Percentiles rank a stretch among this genome's conserved stretches.
These are phyloP conservation scores for Selenia dentaria DNA, from an alignment of 2,888 invertebrate genomes.

Conservation along the genomic window DNA sequence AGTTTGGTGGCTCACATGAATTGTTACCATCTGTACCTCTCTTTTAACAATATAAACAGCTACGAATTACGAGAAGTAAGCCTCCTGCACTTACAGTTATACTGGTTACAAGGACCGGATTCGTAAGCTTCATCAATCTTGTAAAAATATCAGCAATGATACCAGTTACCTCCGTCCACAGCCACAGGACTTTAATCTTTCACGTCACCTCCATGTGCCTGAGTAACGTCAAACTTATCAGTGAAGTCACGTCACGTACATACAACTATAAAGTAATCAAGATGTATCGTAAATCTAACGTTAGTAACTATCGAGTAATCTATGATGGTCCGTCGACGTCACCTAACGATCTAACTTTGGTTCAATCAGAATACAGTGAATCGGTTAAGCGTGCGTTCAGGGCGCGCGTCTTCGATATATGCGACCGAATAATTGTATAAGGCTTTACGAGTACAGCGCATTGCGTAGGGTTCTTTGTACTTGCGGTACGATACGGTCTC, in stretches of 20 bases:
- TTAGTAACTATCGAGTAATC: background rate
- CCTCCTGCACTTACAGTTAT: background rate
- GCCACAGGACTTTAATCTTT: too few relatives aligned
- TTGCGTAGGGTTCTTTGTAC: too few relatives aligned
- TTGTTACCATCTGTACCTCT: too few relatives aligned
- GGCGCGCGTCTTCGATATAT: too few relatives aligned
- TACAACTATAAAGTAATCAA: background rate
- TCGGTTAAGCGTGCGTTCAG: too few relatives aligned
- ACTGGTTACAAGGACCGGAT: background rate
- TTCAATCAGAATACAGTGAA: too few relatives aligned
- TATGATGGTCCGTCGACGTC: background rate
- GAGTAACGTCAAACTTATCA: background rate
- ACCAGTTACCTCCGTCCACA: too few relatives aligned
- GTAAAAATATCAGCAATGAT: background rate
- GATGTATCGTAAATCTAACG: background rate
- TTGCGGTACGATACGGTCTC: too few relatives aligned
- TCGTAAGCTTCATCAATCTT: background rate
- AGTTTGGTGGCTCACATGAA: too few relatives aligned
- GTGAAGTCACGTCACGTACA: background rate
- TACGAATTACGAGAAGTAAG: background rate
- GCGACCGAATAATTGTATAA: too few relatives aligned
- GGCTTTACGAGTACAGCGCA: too few relatives aligned
- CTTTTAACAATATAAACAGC: background rate
- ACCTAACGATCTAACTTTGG: conserved; percentile 3
- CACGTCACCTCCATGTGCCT: too few relatives aligned